Base-by-base conservation (phyloP, 1,140 invertebrate genomes). In the Orchesella cincta region DNA sequence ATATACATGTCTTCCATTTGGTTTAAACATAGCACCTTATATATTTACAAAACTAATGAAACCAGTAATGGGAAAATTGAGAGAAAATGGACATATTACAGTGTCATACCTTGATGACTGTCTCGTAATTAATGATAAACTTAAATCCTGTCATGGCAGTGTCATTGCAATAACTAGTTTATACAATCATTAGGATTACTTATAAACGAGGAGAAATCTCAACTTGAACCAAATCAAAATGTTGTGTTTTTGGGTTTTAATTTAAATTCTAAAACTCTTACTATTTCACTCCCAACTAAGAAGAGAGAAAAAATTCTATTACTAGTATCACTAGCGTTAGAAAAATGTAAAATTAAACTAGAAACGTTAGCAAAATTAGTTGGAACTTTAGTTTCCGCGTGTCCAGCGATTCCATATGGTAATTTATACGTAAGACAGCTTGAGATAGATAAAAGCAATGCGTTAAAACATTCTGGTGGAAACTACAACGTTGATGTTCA, bases 101-200 rank as follows among this genome's bases (percentile, higher is more conserved):
- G 74, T 75, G 18, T 74, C 46, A n/a, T 80, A 80, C 62, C 18
- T 80, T 20, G 79, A 80, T 74, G 79, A 80, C 76, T 26, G 78
- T n/a, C 57, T 78, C 28, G 29, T 76, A 57, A 23, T 78, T 18
- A 70, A 73, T 8, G 16, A 70, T 33, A 64, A n/a, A 12, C n/a
- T 1, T 12, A 1, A 28, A 33, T 0, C 14, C 20, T 71, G 73
- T 23, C 0, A 5, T 0, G 14, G 29, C 29, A 77, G 57, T 33
- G 3, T 72, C 8, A 1, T 18, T 46, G 18, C 1, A 18, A 73
- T 70, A 8, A 20, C 71, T n/a, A 74, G 0, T 31, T 77, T 36
- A 29, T 35, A 26, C 34, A 20, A 28, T 31, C n/a, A n/a, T n/a
- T 79, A 16, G 78, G 78, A 1, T 79, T 79, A 12, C 16, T 35